Percentiles rank a stretch among this genome's conserved stretches.
These are phyloP conservation scores for Malacoraja senta DNA, from an alignment of 2,797 vertebrate genomes.

Conservation along the genomic window DNA sequence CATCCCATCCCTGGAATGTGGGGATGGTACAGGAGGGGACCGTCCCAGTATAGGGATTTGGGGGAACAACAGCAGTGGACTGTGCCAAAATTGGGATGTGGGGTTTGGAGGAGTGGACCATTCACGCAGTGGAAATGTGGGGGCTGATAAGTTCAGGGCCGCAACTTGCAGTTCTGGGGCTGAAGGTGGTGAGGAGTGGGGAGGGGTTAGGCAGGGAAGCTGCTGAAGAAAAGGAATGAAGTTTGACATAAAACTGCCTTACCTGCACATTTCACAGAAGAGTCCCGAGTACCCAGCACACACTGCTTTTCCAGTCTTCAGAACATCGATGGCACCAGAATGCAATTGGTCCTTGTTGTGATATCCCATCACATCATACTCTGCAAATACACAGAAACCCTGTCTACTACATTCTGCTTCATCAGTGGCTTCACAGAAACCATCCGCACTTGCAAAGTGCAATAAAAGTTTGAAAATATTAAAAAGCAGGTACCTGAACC, in stretches of 20 bases:
- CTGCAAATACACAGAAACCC: conserved; percentile 45
- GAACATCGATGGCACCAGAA: conserved; percentile 52
- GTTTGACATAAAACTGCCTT: conserved; percentile 35
- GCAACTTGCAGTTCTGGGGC: no score
- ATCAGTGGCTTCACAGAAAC: not conserved
- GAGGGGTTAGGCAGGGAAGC: not conserved
- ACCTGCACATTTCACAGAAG: conserved; percentile 71
- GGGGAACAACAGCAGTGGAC: no score
- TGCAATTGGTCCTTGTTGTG: conserved; percentile 55
- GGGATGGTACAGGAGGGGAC: no score
- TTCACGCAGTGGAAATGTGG: no score
- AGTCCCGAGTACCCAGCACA: conserved; percentile 62
- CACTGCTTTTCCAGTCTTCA: conserved; percentile 58
- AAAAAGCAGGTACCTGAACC: not conserved
- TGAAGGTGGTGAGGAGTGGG: no score
- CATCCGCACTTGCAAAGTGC: not conserved
- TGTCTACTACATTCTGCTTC: not conserved
- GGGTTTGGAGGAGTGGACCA: no score
- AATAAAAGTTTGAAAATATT: not conserved
- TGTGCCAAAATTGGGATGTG: no score
- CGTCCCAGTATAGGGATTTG: no score
- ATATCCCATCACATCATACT: conserved; percentile 58
- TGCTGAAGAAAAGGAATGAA: not conserved
- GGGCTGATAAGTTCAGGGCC: no score
- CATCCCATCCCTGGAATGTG: no score